Evolutionary conservation across 2,113 vertebrate genomes (phyloP).

Genomic region (Hystrix cristata): DNA sequence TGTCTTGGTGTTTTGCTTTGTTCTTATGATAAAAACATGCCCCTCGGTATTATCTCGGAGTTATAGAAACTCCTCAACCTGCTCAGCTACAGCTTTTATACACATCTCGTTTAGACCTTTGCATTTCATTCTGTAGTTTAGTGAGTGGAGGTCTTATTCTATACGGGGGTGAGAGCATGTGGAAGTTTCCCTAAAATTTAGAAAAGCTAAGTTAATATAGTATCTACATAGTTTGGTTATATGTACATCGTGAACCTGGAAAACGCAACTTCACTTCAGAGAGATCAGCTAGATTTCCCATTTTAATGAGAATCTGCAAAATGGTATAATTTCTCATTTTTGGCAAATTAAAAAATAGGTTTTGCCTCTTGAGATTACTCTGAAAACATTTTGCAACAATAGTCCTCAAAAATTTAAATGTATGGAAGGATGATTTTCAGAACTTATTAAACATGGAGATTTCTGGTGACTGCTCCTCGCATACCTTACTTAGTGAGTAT

Average conservation of each 20-base stretch:
- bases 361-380: neutral
- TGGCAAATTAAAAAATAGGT: neutral
- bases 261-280: neutral
- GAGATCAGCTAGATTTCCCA: neutral
- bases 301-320: neutral
- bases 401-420: neutral
- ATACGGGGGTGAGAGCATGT: neutral
- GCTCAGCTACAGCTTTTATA: neutral
- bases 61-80: neutral
- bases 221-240: neutral
- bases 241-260: neutral
- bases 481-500: neutral
- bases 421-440: neutral
- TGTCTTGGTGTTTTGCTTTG: neutral
- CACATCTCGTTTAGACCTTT: neutral
- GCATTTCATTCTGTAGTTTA: neutral
- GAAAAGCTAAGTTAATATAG: neutral
- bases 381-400: slow-evolving; percentile 14
- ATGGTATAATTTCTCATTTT: neutral
- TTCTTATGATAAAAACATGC: neutral
- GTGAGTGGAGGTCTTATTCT: neutral
- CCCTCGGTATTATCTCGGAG: neutral
- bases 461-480: neutral
- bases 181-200: neutral
- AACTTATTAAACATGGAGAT: neutral